Evolutionary conservation across 2,888 invertebrate genomes (phyloP).

Genomic region (Noctua pronuba): DNA sequence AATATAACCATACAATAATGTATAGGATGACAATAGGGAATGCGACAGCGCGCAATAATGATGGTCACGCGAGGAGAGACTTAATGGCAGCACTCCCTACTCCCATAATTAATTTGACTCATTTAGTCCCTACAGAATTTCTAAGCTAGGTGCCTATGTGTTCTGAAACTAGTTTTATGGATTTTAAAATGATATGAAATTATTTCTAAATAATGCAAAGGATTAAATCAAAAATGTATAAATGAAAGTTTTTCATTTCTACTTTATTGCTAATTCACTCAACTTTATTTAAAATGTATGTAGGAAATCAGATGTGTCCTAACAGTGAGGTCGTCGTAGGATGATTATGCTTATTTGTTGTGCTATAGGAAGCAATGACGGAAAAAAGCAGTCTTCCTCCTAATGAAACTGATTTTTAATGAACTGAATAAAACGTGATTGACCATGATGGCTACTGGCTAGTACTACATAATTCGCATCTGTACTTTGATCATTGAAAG

Average conservation of each 20-base stretch:
- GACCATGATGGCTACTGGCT: neutral
- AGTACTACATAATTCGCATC: neutral
- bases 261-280: neutral
- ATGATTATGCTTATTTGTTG: neutral
- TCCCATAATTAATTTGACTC: conserved; percentile 2
- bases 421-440: neutral
- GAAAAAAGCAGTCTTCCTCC: conserved; percentile 2
- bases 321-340: neutral
- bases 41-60: neutral
- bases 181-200: neutral
- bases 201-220: neutral
- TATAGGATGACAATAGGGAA: conserved; percentile 1
- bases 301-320: neutral
- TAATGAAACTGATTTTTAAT: neutral
- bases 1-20: neutral
- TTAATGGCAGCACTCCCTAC: neutral
- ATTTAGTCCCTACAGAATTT: neutral
- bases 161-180: neutral
- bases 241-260: neutral
- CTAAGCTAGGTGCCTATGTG: neutral
- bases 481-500: neutral
- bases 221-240: neutral
- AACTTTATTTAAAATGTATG: neutral
- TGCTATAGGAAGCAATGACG: neutral
- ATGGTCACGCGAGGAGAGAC: conserved; percentile 13